Conservation (phyloP, 2,113 vertebrate species). For the Coptodon bakossiorum region DNA sequence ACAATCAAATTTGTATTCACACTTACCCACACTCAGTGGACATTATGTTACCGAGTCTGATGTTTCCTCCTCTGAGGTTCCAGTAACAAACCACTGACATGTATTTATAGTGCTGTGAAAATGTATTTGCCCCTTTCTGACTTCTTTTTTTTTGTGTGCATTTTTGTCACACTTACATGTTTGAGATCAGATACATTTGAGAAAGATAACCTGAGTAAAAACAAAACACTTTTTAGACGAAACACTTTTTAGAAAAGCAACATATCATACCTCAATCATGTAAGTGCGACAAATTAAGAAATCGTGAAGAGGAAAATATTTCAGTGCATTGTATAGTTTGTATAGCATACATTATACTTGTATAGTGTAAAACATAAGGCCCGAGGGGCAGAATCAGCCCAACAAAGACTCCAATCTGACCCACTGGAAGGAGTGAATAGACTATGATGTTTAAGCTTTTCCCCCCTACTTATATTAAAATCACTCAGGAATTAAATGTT, state of each 20-base stretch:
- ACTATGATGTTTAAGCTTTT: background rate
- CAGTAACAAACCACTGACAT: background rate
- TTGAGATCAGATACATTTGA: background rate
- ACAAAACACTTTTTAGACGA: background rate
- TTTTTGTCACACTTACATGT: background rate
- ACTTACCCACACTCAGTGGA: background rate
- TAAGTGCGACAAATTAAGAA: background rate
- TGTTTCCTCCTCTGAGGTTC: background rate
- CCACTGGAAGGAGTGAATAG: background rate
- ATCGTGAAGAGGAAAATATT: background rate
- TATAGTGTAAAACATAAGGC: background rate
- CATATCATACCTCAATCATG: background rate
- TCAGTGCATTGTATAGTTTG: background rate
- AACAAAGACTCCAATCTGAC: background rate
- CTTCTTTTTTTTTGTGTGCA: background rate
- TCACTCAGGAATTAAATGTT: background rate
- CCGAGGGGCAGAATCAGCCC: background rate
- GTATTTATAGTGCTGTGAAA: background rate
- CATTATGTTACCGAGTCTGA: background rate
- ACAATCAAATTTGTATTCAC: background rate
- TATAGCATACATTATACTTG: background rate
- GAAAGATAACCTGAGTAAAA: background rate
- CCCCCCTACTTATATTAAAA: background rate
- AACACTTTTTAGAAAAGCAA: background rate
- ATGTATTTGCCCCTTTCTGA: background rate